Conservation (phyloP, 2,113 vertebrate species). For the Pangasianodon hypophthalmus region DNA sequence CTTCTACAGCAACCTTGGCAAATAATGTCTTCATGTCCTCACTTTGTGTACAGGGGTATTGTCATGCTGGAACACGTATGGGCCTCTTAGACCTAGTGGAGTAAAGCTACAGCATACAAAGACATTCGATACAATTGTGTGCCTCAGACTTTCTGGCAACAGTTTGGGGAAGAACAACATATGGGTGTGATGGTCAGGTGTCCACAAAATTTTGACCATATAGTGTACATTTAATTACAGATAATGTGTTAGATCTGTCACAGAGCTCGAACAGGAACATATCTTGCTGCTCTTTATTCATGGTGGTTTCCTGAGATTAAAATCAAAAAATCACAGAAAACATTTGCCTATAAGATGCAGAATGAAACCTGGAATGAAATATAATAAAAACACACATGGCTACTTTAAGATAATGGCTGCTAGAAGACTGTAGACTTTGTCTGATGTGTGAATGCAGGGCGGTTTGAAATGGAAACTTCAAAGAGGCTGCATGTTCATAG, state of each 20-base stretch:
- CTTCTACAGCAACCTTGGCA: no score
- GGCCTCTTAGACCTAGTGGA: no score
- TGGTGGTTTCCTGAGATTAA: not conserved
- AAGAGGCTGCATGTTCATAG: conserved; percentile 66
- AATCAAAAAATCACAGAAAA: not conserved
- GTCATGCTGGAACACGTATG: no score
- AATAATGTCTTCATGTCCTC: no score
- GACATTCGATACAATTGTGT: no score
- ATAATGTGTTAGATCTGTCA: not conserved
- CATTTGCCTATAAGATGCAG: not conserved
- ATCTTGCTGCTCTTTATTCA: not conserved
- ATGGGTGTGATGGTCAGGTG: no score
- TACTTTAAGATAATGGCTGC: conserved; percentile 67
- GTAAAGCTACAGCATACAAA: no score
- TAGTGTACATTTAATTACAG: not conserved
- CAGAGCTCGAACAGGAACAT: not conserved
- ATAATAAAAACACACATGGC: conserved; percentile 45
- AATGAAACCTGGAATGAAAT: not conserved
- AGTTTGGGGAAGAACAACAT: no score
- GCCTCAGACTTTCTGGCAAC: no score
- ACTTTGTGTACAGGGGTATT: no score
- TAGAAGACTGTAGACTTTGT: conserved; percentile 61
- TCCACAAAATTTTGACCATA: no score
- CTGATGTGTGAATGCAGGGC: conserved; percentile 70
- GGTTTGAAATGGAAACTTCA: conserved; percentile 73